Evolutionary conservation across 2,113 vertebrate genomes (phyloP), one percentile per base, ranked within the genome.

Genomic region (Antidorcas marsupialis): DNA sequence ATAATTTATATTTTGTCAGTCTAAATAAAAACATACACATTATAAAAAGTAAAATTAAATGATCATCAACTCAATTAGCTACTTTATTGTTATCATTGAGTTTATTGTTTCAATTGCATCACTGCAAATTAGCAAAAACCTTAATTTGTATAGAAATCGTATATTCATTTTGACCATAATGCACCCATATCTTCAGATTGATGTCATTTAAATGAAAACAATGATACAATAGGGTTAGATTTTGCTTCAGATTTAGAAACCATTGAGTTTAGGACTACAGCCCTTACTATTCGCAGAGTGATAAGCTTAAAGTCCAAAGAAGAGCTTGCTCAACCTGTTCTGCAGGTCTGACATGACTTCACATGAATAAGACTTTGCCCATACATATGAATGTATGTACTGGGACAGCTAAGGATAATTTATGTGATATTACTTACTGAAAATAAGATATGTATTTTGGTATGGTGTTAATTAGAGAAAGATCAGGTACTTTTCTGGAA

Each of bases 21-120:
- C 95, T 94, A 95, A 92, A 89, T 93, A 96, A 97, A 97, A 97
- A 27, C 28, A 13, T 95, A 96, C 95, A 27, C 88, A 98, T 98
- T 99, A 97, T 92, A 91, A 98, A 98, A 98, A 97, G 94, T 98
- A 98, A 98, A 98, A 99, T 98, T 98, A 98, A 99, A 98, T 97
- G 1, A 97, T 98, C 97, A 97, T 98, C 97, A 97, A 97, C 52
- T 95, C 98, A 98, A 99, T 98, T 98, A 98, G 64, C 71, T 85
- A 96, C 91, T 98, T 98, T 97, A 93, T 90, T 98, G 89, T 98
- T 98, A 95, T 98, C 83, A 97, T 98, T 96, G 90, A 97, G 96
- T 97, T 98, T 98, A 98, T 98, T 98, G 89, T 98, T 99, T 97
- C 96, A 98, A 94, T 98, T 95, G 27, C 95, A 81, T 97, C 43